Base-by-base conservation (phyloP, 1,140 invertebrate genomes). In the Trichomalopsis sarcophagae region DNA sequence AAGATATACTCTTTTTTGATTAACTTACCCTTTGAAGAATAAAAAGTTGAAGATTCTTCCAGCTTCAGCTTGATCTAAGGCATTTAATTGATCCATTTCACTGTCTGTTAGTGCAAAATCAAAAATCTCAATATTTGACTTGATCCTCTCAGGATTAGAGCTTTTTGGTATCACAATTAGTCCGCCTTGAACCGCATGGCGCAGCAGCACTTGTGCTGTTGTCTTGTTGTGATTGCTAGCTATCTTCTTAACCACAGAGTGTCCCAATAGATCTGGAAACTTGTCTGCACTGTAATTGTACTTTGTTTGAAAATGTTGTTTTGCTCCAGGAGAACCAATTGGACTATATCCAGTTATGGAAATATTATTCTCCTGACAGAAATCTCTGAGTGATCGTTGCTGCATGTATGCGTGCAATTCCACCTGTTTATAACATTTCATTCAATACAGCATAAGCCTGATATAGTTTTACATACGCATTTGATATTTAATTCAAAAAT, bases 141-240 rank as follows among this genome's bases (percentile, higher is more conserved):
- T 95, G 1, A 98, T 94, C 88, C 97, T 94, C 11, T 94, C 91
- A 0, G 95, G 93, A 89, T 95, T 97, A 0, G 95, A 95, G 90
- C 97, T 97, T 93, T 98, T 98, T 71, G 97, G 97, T 90, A 98
- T 97, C 23, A 96, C 96, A 68, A 95, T 93, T 11, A 98, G 93
- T 13, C 95, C 95, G 78, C 95, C 93, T 91, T 97, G 95, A 0
- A 97, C 89, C 74, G 97, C 94, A 91, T 96, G 97, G 69, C 96
- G 94, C 0, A 98, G 90, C 68, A 98, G 93, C 74, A 98, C 93
- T 93, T 98, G 97, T 1, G 97, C 97, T 9, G 96, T 91, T 1
- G 95, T 95, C 91, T 96, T 97, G 7, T 94, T 92, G 89, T 97
- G 94, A 23, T 94, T 94, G 5, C 94, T 89, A 0, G 97, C 96